Percentiles rank a stretch among this genome's conserved stretches.
Evolutionary conservation across 2,888 invertebrate species (phyloP).

Genomic region (Polia nebulosa): DNA sequence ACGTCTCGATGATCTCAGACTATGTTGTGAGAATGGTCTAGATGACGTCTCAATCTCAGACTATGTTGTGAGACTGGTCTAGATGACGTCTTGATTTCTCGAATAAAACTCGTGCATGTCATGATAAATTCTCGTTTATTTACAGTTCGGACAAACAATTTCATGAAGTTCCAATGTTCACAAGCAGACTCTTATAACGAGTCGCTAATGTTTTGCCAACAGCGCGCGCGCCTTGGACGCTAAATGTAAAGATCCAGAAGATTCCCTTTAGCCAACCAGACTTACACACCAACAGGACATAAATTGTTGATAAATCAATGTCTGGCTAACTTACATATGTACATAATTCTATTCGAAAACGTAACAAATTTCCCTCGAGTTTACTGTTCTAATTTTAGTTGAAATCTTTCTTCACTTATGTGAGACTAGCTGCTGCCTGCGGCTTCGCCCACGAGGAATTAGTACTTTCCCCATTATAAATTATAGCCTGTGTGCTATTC

Average conservation of each 20-base stretch:
- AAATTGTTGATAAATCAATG: too few species aligned
- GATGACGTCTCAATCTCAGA: background rate
- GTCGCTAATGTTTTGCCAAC: background rate
- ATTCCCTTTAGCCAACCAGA: background rate
- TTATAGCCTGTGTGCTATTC: too few species aligned
- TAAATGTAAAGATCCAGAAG: background rate
- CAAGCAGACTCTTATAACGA: slow-evolving; percentile 15
- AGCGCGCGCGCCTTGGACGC: background rate
- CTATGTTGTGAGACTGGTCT: too few species aligned
- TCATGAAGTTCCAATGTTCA: slow-evolving; percentile 17
- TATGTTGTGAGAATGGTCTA: too few species aligned
- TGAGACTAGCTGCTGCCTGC: too few species aligned
- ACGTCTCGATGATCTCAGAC: too few species aligned
- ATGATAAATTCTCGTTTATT: slow-evolving; percentile 47
- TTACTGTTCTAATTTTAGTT: slow-evolving; percentile 1
- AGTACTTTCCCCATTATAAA: too few species aligned
- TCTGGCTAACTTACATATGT: too few species aligned
- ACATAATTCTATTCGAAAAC: background rate
- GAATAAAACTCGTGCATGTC: slow-evolving; percentile 22
- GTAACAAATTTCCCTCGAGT: background rate
- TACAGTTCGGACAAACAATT: slow-evolving; percentile 30
- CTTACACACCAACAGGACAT: too few species aligned
- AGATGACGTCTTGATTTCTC: background rate
- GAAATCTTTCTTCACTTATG: too few species aligned
- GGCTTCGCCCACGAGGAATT: too few species aligned